Percentiles rank a stretch among this genome's conserved stretches.
Conservation (phyloP, 1,140 invertebrate genomes). For the Drosophila bifasciata region DNA sequence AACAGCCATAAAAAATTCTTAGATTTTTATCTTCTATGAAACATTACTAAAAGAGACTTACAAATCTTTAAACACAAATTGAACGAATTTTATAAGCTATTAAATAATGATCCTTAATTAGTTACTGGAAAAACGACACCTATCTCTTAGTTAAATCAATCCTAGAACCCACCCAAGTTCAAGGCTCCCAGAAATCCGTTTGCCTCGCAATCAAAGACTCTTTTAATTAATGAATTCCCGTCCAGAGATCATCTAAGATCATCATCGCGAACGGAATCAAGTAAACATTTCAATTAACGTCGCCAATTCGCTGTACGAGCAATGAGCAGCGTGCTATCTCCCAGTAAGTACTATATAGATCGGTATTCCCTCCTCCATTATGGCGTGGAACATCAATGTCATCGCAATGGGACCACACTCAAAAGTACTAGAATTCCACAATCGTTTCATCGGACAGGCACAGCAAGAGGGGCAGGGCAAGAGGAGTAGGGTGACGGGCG, state of each 20-base stretch:
- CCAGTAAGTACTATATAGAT: not conserved
- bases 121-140: too few relatives aligned
- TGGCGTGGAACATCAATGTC: constrained; percentile 63
- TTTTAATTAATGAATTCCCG: not conserved
- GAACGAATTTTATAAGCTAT: too few relatives aligned
- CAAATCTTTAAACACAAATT: too few relatives aligned
- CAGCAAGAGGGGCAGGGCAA: constrained; percentile 4
- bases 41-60: too few relatives aligned
- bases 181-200: not conserved
- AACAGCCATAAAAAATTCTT: too few relatives aligned
- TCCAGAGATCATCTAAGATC: constrained; percentile 16
- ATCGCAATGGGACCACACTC: constrained; percentile 56
- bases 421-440: constrained; percentile 44
- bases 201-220: not conserved
- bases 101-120: too few relatives aligned
- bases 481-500: not conserved
- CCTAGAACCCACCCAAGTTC: too few relatives aligned
- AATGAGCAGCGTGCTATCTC: constrained; percentile 8
- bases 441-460: constrained; percentile 53
- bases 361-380: constrained; percentile 11
- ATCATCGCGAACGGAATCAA: constrained; percentile 4
- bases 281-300: constrained; percentile 55
- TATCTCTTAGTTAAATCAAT: too few relatives aligned
- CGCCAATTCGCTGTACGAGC: not conserved
- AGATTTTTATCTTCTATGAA: too few relatives aligned